phyloP scores from a whole-genome alignment of 2,797 vertebrate species.

The Gambusia yucatana region DNA sequence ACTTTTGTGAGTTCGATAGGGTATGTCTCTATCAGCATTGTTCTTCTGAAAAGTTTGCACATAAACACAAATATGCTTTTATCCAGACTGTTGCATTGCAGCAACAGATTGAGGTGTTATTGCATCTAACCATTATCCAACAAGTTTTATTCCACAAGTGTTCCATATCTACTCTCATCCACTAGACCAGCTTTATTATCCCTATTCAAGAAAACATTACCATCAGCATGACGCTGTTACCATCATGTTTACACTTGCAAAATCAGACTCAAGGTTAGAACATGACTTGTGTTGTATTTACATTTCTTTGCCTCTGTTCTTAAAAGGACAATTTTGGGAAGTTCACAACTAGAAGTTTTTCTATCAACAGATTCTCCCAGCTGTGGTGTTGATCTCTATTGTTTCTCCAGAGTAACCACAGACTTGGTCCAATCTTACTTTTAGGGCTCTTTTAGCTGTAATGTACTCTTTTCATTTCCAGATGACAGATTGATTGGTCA shows the following conservation, averaged over 20 bases:
- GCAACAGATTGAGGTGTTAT: not conserved
- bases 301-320: not conserved
- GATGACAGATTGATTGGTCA: not conserved
- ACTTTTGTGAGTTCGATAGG: not conserved
- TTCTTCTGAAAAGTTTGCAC: not conserved
- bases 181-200: not conserved
- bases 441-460: not conserved
- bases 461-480: not conserved
- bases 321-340: not conserved
- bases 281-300: not conserved
- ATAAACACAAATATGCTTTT: not conserved
- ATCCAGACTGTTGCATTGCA: not conserved
- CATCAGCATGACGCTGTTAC: not conserved
- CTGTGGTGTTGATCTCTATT: not conserved
- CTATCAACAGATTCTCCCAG: not conserved
- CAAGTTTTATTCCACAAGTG: not conserved
- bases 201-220: not conserved
- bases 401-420: not conserved
- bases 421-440: not conserved
- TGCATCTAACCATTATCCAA: not conserved
- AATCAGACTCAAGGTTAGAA: not conserved
- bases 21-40: not conserved
- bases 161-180: not conserved
- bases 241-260: not conserved
- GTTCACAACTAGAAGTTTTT: not conserved